Evolutionary conservation across 2,797 vertebrate species (phyloP).

Genomic region (Anableps anableps): DNA sequence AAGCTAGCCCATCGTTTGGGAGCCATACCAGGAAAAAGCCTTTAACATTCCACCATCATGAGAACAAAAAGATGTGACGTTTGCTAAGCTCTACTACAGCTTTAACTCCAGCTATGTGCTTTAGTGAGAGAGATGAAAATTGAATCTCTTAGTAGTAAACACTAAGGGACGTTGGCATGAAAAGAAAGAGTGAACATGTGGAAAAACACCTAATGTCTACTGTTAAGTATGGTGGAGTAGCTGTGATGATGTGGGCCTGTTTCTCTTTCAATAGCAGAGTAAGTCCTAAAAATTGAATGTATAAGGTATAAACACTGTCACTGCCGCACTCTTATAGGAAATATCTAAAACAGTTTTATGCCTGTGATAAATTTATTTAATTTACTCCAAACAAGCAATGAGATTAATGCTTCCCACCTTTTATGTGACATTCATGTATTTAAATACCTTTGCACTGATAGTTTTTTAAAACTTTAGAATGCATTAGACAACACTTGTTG

Average conservation of each 20-base stretch:
- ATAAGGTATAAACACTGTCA: not conserved
- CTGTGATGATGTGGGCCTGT: not conserved
- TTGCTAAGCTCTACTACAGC: not conserved
- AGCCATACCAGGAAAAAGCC: not conserved
- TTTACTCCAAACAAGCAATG: not conserved
- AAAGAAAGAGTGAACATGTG: not conserved
- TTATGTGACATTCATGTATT: slow-evolving; percentile 22
- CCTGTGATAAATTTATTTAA: not conserved
- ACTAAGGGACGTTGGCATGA: not conserved
- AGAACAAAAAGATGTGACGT: not conserved
- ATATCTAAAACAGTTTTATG: not conserved
- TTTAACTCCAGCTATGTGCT: not conserved
- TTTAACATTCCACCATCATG: not conserved
- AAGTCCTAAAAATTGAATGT: not conserved
- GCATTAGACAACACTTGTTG: slow-evolving; percentile 65
- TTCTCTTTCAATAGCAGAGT: not conserved
- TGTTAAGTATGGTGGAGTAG: not conserved
- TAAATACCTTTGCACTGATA: slow-evolving; percentile 19
- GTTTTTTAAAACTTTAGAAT: slow-evolving; percentile 14
- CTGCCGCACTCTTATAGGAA: too few species aligned
- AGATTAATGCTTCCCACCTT: slow-evolving; percentile 1
- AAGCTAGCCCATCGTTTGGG: not conserved
- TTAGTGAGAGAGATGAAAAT: not conserved
- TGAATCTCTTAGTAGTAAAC: not conserved
- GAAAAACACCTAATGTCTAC: not conserved